These are phyloP conservation scores for Zaprionus tsacasi DNA, from an alignment of 1,140 invertebrate genomes.

Conservation along the genomic window DNA sequence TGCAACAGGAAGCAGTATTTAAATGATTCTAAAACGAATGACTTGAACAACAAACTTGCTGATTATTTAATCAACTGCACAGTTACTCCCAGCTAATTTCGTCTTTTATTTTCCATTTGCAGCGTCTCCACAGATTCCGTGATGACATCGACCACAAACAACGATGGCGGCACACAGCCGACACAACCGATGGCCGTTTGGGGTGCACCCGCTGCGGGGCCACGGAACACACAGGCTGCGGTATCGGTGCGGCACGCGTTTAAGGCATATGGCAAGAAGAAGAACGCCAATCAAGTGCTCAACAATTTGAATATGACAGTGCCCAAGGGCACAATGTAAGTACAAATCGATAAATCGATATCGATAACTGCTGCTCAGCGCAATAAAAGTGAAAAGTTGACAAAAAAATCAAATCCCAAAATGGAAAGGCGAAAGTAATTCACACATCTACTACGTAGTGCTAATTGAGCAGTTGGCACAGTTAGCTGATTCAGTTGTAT, in stretches of 20 bases:
- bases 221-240: conserved; percentile 87
- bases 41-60: conserved; percentile 50
- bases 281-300: conserved; percentile 92
- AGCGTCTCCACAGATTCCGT: conserved; percentile 70
- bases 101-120: conserved; percentile 31
- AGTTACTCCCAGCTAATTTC: conserved; percentile 1
- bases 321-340: conserved; percentile 95
- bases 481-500: neutral
- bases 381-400: conserved; percentile 73
- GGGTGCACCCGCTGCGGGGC: conserved; percentile 76
- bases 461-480: conserved; percentile 20
- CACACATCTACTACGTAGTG: conserved; percentile 38
- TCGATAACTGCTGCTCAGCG: conserved; percentile 17
- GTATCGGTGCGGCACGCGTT: conserved; percentile 93
- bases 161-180: conserved; percentile 79
- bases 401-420: conserved; percentile 51
- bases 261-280: conserved; percentile 94
- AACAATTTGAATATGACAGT: conserved; percentile 95
- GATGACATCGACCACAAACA: conserved; percentile 81
- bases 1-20: neutral
- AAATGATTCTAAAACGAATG: conserved; percentile 54
- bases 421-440: conserved; percentile 64
- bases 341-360: conserved; percentile 61
- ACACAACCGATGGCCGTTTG: conserved; percentile 60
- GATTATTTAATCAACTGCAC: neutral